Conservation (phyloP, 92 coral and sea anemone species). For the Epizoanthus rinbou region DNA sequence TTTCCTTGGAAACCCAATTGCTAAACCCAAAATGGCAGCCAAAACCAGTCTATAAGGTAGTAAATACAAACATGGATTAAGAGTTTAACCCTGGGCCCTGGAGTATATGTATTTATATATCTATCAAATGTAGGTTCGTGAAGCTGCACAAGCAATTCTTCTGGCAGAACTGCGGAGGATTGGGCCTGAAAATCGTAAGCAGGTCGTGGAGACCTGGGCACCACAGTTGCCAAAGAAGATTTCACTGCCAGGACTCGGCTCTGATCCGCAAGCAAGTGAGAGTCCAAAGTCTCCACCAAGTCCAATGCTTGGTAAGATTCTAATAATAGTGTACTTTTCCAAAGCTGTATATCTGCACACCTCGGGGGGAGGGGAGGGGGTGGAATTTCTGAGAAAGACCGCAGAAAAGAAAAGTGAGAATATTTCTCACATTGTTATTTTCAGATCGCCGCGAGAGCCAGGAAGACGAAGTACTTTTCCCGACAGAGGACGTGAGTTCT, state of each 20-base stretch:
- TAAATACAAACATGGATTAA: no score
- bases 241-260: constrained; percentile 62
- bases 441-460: constrained; percentile 71
- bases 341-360: no score
- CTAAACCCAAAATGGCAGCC: no score
- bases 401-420: no score
- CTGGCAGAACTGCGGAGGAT: constrained; percentile 93
- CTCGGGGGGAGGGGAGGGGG: no score
- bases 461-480: constrained; percentile 90
- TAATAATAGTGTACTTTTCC: neutral
- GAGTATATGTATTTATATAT: no score
- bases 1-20: no score
- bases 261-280: constrained; percentile 38
- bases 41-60: no score
- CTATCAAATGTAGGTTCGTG: no score
- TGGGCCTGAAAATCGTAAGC: constrained; percentile 88
- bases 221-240: constrained; percentile 92
- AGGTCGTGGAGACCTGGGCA: constrained; percentile 98
- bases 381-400: no score
- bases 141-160: constrained; percentile 95
- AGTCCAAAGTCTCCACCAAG: constrained; percentile 44
- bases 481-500: constrained; percentile 86
- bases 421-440: neutral
- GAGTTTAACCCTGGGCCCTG: no score
- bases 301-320: constrained; percentile 46